Evolutionary conservation across 2,888 invertebrate genomes (phyloP).

Genomic region (Slavum lentiscoides): DNA sequence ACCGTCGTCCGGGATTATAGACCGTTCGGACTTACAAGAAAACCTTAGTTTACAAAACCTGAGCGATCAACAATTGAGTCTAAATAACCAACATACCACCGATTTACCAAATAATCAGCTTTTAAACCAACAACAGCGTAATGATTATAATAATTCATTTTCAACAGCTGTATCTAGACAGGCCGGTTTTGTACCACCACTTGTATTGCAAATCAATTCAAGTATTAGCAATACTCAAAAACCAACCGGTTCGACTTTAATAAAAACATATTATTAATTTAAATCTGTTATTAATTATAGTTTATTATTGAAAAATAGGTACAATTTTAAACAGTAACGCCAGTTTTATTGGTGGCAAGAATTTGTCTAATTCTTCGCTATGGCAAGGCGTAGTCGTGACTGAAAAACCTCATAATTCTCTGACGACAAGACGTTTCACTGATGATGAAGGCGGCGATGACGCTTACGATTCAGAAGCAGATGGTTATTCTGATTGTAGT

Average conservation of each 20-base stretch:
- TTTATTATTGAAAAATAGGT: slow-evolving; percentile 10
- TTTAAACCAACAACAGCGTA: slow-evolving; percentile 25
- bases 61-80: not conserved
- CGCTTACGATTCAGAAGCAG: slow-evolving; percentile 17
- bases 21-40: slow-evolving; percentile 27
- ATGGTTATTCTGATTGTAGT: slow-evolving; percentile 26
- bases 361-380: slow-evolving; percentile 17
- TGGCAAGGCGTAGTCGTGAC: slow-evolving; percentile 40
- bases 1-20: not conserved
- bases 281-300: not conserved
- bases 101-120: slow-evolving; percentile 17
- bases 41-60: slow-evolving; percentile 6
- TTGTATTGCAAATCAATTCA: slow-evolving; percentile 60
- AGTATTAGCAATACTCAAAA: slow-evolving; percentile 1
- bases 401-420: slow-evolving; percentile 1
- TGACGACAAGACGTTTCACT: not conserved
- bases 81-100: slow-evolving; percentile 25
- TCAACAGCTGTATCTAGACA: slow-evolving; percentile 22
- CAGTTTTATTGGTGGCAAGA: slow-evolving; percentile 24
- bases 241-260: slow-evolving; percentile 10
- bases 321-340: slow-evolving; percentile 16
- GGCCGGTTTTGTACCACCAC: slow-evolving; percentile 90
- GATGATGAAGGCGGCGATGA: slow-evolving; percentile 31
- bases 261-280: not conserved
- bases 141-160: slow-evolving; percentile 44